A percentile compares a stretch with the other conserved stretches of the same genome.
Evolutionary conservation across 1,140 invertebrate genomes (phyloP).

Genomic region (Drosophila lacertosa): DNA sequence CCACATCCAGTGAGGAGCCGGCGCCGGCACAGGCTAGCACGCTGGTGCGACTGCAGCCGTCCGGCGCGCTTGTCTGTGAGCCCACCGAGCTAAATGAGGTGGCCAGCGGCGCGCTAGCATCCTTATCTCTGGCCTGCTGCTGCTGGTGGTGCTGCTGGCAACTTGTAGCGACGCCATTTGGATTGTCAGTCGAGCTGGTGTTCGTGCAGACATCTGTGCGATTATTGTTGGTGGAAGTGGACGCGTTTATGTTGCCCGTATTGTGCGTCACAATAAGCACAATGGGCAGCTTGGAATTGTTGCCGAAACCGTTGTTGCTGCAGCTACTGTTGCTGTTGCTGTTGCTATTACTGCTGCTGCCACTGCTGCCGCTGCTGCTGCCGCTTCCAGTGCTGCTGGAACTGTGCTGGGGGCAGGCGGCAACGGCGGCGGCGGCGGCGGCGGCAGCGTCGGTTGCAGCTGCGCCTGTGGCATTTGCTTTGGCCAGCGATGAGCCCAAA

Average conservation of each 20-base stretch:
- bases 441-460: too few relatives aligned
- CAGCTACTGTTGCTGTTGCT: conserved; percentile 1
- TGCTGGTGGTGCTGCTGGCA: conserved; percentile 12
- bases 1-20: conserved; percentile 24
- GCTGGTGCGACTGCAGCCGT: conserved; percentile 75
- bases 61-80: conserved; percentile 64
- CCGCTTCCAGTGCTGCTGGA: conserved; percentile 20
- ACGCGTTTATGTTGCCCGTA: conserved; percentile 6
- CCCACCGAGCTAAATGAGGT: conserved; percentile 62
- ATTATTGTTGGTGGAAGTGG: conserved; percentile 24
- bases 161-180: conserved; percentile 4
- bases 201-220: conserved; percentile 73
- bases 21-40: conserved; percentile 15
- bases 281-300: conserved; percentile 21
- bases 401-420: conserved; percentile 36
- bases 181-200: conserved; percentile 77
- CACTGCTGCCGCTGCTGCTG: background rate
- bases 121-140: too few relatives aligned
- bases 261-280: conserved; percentile 30
- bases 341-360: too few relatives aligned
- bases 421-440: conserved; percentile 14
- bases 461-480: conserved; percentile 1
- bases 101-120: conserved; percentile 17
- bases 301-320: background rate
- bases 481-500: conserved; percentile 58